These are phyloP conservation scores for Drosophila funebris DNA, from an alignment of 1,140 invertebrate species.

Conservation along the genomic window DNA sequence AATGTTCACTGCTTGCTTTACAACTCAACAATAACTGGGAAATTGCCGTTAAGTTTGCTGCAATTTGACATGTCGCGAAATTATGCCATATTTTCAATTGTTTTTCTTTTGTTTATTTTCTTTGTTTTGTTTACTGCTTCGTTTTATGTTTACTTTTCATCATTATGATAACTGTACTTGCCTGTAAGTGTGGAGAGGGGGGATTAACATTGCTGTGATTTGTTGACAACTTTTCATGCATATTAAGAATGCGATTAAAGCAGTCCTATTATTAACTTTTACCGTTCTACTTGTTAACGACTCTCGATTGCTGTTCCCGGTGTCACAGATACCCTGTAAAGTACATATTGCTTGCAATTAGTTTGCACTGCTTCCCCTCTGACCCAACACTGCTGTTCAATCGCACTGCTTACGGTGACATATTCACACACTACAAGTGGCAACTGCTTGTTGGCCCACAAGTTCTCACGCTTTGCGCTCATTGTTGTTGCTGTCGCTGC, in stretches of 20 bases:
- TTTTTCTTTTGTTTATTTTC: conserved; percentile 40
- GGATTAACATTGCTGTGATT: background rate
- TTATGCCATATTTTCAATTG: conserved; percentile 36
- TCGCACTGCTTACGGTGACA: background rate
- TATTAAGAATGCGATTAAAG: conserved; percentile 1
- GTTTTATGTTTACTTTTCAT: conserved; percentile 43
- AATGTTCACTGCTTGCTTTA: conserved; percentile 18
- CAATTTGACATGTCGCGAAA: conserved; percentile 21
- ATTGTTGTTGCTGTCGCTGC: background rate
- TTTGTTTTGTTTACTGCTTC: conserved; percentile 33
- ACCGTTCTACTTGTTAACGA: background rate
- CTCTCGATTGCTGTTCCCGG: background rate
- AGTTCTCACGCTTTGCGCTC: conserved; percentile 8
- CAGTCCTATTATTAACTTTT: conserved; percentile 11
- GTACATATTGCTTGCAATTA: background rate
- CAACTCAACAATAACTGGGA: conserved; percentile 1
- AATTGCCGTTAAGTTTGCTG: conserved; percentile 21
- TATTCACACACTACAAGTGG: no score
- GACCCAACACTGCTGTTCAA: background rate
- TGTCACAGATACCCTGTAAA: no score
- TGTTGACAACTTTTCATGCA: conserved; percentile 52
- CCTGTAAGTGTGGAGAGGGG: background rate
- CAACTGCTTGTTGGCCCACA: background rate
- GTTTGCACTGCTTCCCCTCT: background rate
- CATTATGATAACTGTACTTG: conserved; percentile 62